phyloP scores from a whole-genome alignment of 2,113 vertebrate species.

The Labeo rohita region DNA sequence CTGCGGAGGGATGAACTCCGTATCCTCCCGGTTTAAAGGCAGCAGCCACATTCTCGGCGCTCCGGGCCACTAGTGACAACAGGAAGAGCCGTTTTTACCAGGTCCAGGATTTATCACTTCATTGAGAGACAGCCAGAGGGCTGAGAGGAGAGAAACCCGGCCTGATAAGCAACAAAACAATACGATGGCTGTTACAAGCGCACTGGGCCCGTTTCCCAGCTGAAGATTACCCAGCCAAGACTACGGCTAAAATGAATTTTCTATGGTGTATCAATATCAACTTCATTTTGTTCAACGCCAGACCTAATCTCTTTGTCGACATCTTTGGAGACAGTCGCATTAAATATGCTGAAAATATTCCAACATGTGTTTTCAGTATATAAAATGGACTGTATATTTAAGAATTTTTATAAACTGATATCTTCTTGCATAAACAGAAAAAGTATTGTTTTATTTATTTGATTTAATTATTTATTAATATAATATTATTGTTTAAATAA shows the following conservation, averaged over 20 bases:
- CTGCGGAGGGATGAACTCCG: neutral
- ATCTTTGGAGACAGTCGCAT: neutral
- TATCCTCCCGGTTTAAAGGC: neutral
- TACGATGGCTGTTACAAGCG: conserved; percentile 21
- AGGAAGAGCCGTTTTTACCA: conserved; percentile 28
- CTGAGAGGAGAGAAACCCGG: conserved; percentile 9
- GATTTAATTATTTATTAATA: neutral
- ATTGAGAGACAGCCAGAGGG: conserved; percentile 24
- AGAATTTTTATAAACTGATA: neutral
- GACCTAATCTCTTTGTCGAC: conserved; percentile 21
- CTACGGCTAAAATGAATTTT: conserved; percentile 16
- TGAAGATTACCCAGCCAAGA: conserved; percentile 24
- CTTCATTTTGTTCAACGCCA: neutral
- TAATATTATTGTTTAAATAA: neutral
- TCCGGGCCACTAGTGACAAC: conserved; percentile 22
- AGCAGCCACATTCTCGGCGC: neutral
- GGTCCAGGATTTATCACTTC: conserved; percentile 39
- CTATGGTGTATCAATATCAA: conserved; percentile 36
- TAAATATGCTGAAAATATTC: neutral
- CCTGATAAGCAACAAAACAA: conserved; percentile 42
- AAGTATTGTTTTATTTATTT: neutral
- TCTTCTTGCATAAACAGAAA: neutral
- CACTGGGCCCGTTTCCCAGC: conserved; percentile 37
- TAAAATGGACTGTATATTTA: neutral
- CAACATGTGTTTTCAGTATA: neutral